Evolutionary conservation across 1,140 invertebrate genomes (phyloP), one percentile per base, ranked within the genome.

Genomic region (Pentalonia nigronervosa): DNA sequence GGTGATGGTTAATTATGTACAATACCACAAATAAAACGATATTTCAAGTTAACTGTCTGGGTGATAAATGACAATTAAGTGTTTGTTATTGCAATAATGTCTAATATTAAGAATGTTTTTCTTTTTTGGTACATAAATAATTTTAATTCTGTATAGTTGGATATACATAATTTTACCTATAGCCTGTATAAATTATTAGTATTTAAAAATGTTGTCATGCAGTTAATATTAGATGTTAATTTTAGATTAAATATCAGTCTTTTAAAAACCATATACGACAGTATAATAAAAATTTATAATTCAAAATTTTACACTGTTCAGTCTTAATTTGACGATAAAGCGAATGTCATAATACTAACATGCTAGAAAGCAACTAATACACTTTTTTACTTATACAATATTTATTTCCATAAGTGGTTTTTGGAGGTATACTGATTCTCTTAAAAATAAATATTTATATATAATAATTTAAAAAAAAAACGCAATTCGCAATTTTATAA

Each of bases 331-430:
- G 30, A 76, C 14, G n/a, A 76, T 17, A 67, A 67, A 67, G 2
- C 11, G 25, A 25, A n/a, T 76, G 6, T n/a, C 6, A n/a, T 76
- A n/a, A n/a, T 76, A n/a, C n/a, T 14, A 53, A 2, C 0, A 60
- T 67, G 30, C 6, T n/a, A 76, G 3, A 76, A n/a, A 76, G 1
- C 6, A 76, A 17, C n/a, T 76, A 76, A 76, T 76, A 76, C 2
- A n/a, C n/a, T 76, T 76, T n/a, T 76, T 76, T 76, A 76, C 60
- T n/a, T 76, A 76, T n/a, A 34, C 4, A 76, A 76, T 76, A 76
- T 76, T 76, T 76, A 76, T 76, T 76, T 76, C 30, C 60, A 76
- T n/a, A n/a, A 76, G 60, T 76, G 14, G 60, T 76, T 76, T 76
- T 76, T 76, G n/a, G 30, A 76, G n/a, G n/a, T 76, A 76, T 76